Conservation (phyloP, 2,797 vertebrate species). For the Mus minutoides region DNA sequence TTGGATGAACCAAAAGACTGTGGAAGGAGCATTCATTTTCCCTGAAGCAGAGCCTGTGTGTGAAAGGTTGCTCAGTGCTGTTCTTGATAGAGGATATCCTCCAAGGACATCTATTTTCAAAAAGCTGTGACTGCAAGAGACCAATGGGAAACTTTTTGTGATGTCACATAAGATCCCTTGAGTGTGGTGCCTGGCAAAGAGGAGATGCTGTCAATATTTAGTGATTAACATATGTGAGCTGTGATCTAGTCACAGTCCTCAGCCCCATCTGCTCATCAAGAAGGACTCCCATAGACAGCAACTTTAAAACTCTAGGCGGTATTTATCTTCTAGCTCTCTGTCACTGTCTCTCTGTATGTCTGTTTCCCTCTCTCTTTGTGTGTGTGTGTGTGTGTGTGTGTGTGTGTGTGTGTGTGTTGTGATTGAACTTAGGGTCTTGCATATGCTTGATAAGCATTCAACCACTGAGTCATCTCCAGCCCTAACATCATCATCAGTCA, state of each 20-base stretch:
- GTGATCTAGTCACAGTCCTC: background rate
- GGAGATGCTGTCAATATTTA: background rate
- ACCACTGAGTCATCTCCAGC: background rate
- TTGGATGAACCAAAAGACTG: background rate
- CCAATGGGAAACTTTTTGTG: background rate
- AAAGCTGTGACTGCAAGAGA: background rate
- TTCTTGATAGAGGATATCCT: background rate
- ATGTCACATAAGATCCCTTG: background rate
- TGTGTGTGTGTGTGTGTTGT: background rate
- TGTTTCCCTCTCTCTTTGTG: background rate
- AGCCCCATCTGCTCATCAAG: background rate
- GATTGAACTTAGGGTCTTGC: background rate
- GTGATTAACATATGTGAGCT: background rate
- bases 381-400: background rate
- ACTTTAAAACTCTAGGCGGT: background rate
- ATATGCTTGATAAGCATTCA: background rate
- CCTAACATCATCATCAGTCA: too few species aligned
- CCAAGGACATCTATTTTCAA: background rate
- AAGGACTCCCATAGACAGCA: background rate
- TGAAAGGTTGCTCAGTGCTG: background rate
- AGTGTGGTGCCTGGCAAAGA: background rate
- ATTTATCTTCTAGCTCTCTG: background rate
- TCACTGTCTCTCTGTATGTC: too few species aligned
- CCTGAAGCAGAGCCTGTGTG: background rate
- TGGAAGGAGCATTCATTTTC: conserved; percentile 8